Evolutionary conservation across 2,113 vertebrate species (phyloP).

Genomic region (Tretioscincus oriximinensis): DNA sequence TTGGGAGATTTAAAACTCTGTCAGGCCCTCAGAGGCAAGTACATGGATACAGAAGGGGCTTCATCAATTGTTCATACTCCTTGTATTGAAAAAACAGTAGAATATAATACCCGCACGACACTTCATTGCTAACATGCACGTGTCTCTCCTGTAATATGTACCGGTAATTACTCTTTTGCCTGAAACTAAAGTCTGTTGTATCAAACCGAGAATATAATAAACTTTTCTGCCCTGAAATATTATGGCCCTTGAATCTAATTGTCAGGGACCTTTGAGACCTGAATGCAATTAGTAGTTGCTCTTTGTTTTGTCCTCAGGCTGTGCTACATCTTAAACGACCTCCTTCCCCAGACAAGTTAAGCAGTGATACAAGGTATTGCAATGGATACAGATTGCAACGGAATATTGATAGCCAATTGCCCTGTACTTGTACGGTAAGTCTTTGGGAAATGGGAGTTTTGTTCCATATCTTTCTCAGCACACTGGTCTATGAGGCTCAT

Average conservation of each 20-base stretch:
- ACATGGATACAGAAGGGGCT: too few species aligned
- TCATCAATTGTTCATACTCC: background rate
- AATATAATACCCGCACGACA: background rate
- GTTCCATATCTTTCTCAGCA: slow-evolving; percentile 28
- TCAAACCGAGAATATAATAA: background rate
- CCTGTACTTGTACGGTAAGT: slow-evolving; percentile 19
- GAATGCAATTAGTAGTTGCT: slow-evolving; percentile 2
- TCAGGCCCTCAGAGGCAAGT: too few species aligned
- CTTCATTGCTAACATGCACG: background rate
- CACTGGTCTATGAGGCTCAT: slow-evolving; percentile 28
- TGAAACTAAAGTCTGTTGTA: background rate
- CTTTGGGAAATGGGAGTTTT: slow-evolving; percentile 49
- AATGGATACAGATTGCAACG: slow-evolving; percentile 40
- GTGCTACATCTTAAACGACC: slow-evolving; percentile 4
- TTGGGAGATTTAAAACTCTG: background rate
- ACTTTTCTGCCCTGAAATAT: fast-evolving
- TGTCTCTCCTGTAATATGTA: fast-evolving
- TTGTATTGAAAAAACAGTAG: background rate
- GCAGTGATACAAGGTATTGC: slow-evolving; percentile 28
- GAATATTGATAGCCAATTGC: slow-evolving; percentile 39
- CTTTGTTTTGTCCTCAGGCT: slow-evolving; percentile 6
- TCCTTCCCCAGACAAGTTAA: slow-evolving; percentile 14
- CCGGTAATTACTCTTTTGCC: fast-evolving
- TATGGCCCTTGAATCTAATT: background rate
- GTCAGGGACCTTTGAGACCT: background rate